Conservation (phyloP, 2,888 invertebrate species). For the Melieria crassipennis region DNA sequence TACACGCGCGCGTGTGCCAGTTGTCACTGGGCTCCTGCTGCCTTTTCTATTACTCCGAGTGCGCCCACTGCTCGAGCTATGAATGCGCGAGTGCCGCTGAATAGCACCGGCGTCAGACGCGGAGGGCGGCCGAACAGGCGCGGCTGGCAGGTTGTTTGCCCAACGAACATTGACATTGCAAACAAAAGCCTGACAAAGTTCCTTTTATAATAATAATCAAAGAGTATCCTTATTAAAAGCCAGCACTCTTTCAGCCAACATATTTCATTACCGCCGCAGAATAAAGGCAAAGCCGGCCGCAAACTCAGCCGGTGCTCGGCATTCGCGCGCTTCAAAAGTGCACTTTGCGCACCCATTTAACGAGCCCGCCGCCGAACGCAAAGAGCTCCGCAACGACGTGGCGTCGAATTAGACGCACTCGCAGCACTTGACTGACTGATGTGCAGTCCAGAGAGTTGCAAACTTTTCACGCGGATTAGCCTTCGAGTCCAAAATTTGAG, state of each 20-base stretch:
- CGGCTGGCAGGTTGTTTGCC: not conserved
- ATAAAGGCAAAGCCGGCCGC: not conserved
- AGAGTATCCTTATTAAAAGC: constrained; percentile 31
- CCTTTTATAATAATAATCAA: constrained; percentile 29
- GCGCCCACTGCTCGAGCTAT: not conserved
- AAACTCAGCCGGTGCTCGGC: not conserved
- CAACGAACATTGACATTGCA: constrained; percentile 7
- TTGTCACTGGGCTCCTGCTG: not conserved
- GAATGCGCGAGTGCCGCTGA: constrained; percentile 3
- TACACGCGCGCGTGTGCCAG: not conserved
- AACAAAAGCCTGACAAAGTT: constrained; percentile 6
- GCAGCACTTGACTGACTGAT: no score
- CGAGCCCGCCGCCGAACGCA: no score
- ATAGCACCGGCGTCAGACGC: not conserved
- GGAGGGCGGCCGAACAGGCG: no score
- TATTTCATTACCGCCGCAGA: constrained; percentile 27
- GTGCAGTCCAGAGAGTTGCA: no score
- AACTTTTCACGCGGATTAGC: no score
- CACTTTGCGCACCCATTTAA: constrained; percentile 20
- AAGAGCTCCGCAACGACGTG: no score
- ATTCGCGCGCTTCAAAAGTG: constrained; percentile 28
- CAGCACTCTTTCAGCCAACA: constrained; percentile 12
- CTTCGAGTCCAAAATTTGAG: no score
- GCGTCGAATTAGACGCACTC: no score
- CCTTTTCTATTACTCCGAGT: not conserved